Conservation (phyloP, 2,797 vertebrate species). For the Urocyon cinereoargenteus region DNA sequence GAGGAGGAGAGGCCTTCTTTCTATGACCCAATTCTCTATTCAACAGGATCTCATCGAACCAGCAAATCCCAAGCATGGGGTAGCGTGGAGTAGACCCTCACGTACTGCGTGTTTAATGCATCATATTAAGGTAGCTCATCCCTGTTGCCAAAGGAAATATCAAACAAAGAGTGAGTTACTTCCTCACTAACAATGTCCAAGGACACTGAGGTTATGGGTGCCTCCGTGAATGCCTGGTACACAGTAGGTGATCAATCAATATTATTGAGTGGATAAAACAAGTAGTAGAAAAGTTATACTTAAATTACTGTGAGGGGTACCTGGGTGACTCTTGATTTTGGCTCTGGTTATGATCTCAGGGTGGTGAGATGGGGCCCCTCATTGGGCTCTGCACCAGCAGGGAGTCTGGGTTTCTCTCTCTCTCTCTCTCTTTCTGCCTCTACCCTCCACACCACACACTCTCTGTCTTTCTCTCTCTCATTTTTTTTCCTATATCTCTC, state of each 20-base stretch:
- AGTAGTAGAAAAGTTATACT: background rate
- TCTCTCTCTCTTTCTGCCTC: background rate
- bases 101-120: rapidly evolving
- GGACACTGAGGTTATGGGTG: rapidly evolving
- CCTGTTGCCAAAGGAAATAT: background rate
- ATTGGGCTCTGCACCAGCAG: background rate
- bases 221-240: background rate
- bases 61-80: background rate
- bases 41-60: background rate
- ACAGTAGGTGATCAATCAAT: background rate
- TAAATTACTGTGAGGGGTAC: background rate
- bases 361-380: background rate
- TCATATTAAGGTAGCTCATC: background rate
- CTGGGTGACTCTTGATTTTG: background rate
- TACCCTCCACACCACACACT: background rate
- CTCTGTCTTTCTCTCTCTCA: background rate
- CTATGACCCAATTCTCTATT: background rate
- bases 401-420: background rate
- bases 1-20: background rate
- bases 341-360: background rate
- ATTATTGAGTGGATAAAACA: background rate
- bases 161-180: background rate
- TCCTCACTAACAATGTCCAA: background rate
- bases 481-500: background rate
- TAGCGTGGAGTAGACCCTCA: background rate